Evolutionary conservation across 2,888 invertebrate species (phyloP), one percentile per base, ranked within the genome.

Genomic region (Cordilura impudica): DNA sequence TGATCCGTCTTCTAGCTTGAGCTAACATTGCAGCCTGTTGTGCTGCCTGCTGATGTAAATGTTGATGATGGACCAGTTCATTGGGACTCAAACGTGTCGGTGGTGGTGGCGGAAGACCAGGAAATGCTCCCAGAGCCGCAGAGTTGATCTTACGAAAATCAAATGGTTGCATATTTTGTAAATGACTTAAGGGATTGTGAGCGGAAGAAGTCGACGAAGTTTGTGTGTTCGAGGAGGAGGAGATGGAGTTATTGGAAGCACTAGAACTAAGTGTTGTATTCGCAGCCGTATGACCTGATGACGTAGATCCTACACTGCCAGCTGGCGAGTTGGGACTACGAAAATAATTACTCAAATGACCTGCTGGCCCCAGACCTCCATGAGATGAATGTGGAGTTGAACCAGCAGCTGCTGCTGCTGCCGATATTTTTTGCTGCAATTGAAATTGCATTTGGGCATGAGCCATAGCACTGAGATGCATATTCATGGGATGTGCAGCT

Each of bases 111-210:
- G 87, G 85, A 54, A 86, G 85, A 6, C 87, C 84, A 8, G 87
- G 90, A 84, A 91, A 91, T 10, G 91, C 91, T 65, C 91, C 89
- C 77, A 91, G 89, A 18, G 92, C 91, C 10, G 87, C 86, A 12
- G 88, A 85, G 69, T 93, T 92, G 45, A 94, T 90, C 84, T 96
- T 96, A 29, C 97, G 93, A 87, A 95, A 97, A 89, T 98, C 97
- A 88, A 97, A 97, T 0, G 98, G 97, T 87, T 98, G 97, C 97
- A 98, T 97, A 85, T 95, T 97, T 90, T 97, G 97, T 56, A 98
- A 91, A 85, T 96, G 94, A 89, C 95, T 97, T 81, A 98, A 91
- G 2, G 98, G 97, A 90, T 93, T 93, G 86, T 92, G 91, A 56
- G 84, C 81, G 54, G 84, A 51, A 18, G 83, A 70, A 21, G 76